phyloP scores from a whole-genome alignment of 1,140 invertebrate species.

The Caerostris darwini region DNA sequence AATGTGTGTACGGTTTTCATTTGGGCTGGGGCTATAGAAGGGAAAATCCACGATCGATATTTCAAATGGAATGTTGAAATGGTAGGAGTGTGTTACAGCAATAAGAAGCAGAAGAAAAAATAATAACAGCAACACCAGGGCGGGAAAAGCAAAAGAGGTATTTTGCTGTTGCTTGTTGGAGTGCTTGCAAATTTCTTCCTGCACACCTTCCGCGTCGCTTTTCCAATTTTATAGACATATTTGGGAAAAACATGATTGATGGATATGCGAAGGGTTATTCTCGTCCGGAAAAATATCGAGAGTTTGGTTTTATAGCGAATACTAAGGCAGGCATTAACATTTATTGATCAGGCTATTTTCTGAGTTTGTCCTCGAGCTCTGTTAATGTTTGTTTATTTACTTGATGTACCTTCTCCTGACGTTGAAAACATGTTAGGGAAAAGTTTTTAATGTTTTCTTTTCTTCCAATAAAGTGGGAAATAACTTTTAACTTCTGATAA shows the following conservation, averaged over 20 bases:
- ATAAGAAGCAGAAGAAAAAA: neutral
- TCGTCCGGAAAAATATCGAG: slow-evolving; percentile 36
- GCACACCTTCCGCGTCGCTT: neutral
- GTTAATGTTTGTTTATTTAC: neutral
- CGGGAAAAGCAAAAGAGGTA: neutral
- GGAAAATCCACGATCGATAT: slow-evolving; percentile 29
- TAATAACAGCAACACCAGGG: too few relatives aligned
- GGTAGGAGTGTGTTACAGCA: neutral
- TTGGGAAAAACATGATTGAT: slow-evolving; percentile 32
- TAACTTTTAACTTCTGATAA: neutral
- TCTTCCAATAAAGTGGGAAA: neutral
- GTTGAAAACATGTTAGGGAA: neutral
- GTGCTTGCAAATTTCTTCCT: slow-evolving; percentile 20
- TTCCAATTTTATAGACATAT: slow-evolving; percentile 47
- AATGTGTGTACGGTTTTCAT: slow-evolving; percentile 48
- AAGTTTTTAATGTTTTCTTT: neutral
- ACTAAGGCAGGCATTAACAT: slow-evolving; percentile 15
- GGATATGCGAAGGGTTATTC: slow-evolving; percentile 14
- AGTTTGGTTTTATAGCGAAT: slow-evolving; percentile 46
- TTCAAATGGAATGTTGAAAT: slow-evolving; percentile 50
- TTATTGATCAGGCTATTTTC: slow-evolving; percentile 13
- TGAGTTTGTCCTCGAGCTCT: neutral
- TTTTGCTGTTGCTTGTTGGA: neutral
- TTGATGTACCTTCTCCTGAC: neutral
- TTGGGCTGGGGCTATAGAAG: neutral